Evolutionary conservation across 2,797 vertebrate species (phyloP), one percentile per base, ranked within the genome.

Genomic region (Eidolon dupreanum): DNA sequence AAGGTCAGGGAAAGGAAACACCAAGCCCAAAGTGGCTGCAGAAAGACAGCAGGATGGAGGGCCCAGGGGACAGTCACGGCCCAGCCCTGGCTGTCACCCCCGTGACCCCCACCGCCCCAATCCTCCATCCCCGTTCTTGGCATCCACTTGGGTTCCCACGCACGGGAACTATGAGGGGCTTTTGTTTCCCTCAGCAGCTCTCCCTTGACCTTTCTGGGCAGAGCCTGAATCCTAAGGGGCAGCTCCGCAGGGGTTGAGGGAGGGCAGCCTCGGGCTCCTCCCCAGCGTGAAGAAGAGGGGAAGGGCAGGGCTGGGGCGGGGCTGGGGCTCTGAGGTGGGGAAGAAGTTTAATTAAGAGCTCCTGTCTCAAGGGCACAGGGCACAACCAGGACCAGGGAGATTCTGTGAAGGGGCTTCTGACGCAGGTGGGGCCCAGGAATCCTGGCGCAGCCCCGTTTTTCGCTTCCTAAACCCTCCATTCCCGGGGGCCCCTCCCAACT

Each of bases 1-100:
- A 0, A 10, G 92, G 92, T 94, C 63, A 86, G 82, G 88, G 88
- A 93, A 88, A 81, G 96, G 87, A 85, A 92, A 61, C n/a, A 1
- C 41, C 11, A 17, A 22, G 78, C 28, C 71, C 5, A 0, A 49
- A 28, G 59, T 12, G 65, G 71, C 57, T 49, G 36, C 78, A 36
- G 81, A 66, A 86, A 43, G 65, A 24, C 20, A 59, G 65, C 4
- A 49, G 83, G 51, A 31, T 3, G 49, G 73, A 36, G 49, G 59
- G n/a, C 41, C 0, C 5, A 43, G 74, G 20, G 8, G 41, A 49
- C 31, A 19, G 24, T 15, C 36, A 4, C 0, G 5, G 66, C 71
- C 24, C 38, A 1, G 13, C 22, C 57, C 38, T 0, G 0, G n/a
- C 36, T 36, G 33, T 22, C 36, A 75, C 0, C 59, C 88, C 5